A percentile compares a stretch with the other conserved stretches of the same genome.
Evolutionary conservation across 2,888 invertebrate genomes (phyloP).

Genomic region (Timema cristinae): DNA sequence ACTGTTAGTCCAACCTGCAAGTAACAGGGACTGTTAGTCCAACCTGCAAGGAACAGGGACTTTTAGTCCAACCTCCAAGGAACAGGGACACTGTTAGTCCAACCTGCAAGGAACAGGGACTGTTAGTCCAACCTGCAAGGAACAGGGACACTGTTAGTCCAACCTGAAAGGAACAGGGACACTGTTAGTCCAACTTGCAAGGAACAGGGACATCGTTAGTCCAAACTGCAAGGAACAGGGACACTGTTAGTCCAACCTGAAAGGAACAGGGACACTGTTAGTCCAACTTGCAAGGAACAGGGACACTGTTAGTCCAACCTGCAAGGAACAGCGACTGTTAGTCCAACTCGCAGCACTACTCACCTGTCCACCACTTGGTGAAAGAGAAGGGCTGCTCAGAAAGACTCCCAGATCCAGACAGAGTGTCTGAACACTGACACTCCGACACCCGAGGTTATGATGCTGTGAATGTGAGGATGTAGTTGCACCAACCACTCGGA

Average conservation of each 20-base stretch:
- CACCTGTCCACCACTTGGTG: conserved; percentile 51
- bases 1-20: too few relatives aligned
- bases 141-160: conserved; percentile 35
- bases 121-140: conserved; percentile 24
- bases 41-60: conserved; percentile 36
- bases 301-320: conserved; percentile 20
- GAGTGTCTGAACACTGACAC: conserved; percentile 42
- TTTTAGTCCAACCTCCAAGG: conserved; percentile 12
- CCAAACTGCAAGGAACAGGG: conserved; percentile 2
- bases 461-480: conserved; percentile 41
- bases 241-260: conserved; percentile 22
- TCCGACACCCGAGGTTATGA: conserved; percentile 50
- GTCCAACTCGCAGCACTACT: conserved; percentile 22
- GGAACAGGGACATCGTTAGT: conserved; percentile 39
- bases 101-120: conserved; percentile 17
- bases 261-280: conserved; percentile 2
- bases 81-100: conserved; percentile 16
- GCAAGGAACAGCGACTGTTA: conserved; percentile 3
- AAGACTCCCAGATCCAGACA: conserved; percentile 50
- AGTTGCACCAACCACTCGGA: conserved; percentile 49
- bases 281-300: conserved; percentile 36
- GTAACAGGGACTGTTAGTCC: too few relatives aligned
- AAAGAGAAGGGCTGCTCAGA: conserved; percentile 41
- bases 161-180: conserved; percentile 2
- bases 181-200: conserved; percentile 24